These are phyloP conservation scores for Trypoxylus dichotomus DNA, from an alignment of 1,140 invertebrate genomes.

Conservation along the genomic window DNA sequence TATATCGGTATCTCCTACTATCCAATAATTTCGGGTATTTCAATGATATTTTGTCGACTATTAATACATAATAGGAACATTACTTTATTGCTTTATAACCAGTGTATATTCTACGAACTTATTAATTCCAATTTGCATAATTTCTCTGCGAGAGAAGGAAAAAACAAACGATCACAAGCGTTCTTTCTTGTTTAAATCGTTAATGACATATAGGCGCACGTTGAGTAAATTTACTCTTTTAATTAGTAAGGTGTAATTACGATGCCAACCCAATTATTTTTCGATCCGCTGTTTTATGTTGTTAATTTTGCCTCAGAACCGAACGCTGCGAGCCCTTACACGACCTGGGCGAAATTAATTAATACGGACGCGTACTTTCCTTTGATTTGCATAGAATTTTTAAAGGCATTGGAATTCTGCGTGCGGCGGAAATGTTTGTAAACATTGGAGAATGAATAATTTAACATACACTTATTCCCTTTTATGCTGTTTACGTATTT, in stretches of 20 bases:
- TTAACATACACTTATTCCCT: neutral
- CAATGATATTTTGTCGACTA: no score
- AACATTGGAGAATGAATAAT: constrained; percentile 16
- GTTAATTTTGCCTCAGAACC: neutral
- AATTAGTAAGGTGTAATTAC: constrained; percentile 3
- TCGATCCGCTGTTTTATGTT: constrained; percentile 4
- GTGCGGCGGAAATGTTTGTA: neutral
- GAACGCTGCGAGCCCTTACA: neutral
- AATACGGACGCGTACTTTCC: neutral
- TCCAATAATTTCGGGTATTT: no score
- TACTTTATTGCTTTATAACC: no score
- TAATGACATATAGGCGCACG: neutral
- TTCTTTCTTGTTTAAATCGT: neutral
- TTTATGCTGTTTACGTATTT: neutral
- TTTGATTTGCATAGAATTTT: neutral
- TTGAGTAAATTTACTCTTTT: neutral
- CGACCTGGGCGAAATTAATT: neutral
- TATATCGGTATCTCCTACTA: no score
- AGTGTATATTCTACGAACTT: neutral
- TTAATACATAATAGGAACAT: no score
- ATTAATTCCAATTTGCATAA: neutral
- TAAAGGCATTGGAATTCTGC: neutral
- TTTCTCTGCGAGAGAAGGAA: neutral
- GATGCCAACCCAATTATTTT: constrained; percentile 5
- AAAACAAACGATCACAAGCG: neutral